These are phyloP conservation scores for Capreolus pygargus DNA, from an alignment of 2,113 vertebrate genomes.

Conservation along the genomic window DNA sequence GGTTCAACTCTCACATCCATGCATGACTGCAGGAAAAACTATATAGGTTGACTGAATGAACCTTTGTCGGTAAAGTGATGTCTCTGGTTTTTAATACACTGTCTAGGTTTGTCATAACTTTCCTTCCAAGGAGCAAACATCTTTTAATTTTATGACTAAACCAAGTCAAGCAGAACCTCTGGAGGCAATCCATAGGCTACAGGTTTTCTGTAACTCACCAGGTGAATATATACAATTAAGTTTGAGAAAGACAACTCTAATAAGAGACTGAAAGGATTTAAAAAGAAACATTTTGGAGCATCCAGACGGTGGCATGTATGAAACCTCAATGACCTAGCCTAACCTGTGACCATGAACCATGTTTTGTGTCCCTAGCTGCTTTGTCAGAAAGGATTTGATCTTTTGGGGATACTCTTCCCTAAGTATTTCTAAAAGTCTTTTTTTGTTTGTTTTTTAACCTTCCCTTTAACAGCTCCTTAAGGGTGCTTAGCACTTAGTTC, in stretches of 20 bases:
- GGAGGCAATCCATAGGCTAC: background rate
- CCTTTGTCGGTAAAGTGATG: background rate
- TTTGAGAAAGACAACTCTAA: background rate
- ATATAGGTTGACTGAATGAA: background rate
- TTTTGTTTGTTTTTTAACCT: background rate
- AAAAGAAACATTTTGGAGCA: no score
- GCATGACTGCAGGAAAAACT: background rate
- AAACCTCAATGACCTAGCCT: background rate
- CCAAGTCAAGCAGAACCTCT: background rate
- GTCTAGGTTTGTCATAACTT: background rate
- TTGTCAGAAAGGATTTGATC: background rate
- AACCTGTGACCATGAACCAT: background rate
- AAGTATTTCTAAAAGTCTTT: background rate
- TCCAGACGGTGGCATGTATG: background rate
- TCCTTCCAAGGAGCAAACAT: background rate
- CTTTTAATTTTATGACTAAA: background rate
- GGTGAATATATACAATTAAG: background rate
- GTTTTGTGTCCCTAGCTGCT: background rate
- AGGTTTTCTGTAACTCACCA: background rate
- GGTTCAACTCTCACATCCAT: background rate
- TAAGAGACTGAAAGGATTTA: no score
- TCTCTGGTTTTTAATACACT: background rate
- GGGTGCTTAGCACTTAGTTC: background rate
- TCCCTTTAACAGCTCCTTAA: background rate
- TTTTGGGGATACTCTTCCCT: background rate